These are phyloP conservation scores for Himalopsyche phryganea DNA, from an alignment of 1,140 invertebrate species.

Conservation along the genomic window DNA sequence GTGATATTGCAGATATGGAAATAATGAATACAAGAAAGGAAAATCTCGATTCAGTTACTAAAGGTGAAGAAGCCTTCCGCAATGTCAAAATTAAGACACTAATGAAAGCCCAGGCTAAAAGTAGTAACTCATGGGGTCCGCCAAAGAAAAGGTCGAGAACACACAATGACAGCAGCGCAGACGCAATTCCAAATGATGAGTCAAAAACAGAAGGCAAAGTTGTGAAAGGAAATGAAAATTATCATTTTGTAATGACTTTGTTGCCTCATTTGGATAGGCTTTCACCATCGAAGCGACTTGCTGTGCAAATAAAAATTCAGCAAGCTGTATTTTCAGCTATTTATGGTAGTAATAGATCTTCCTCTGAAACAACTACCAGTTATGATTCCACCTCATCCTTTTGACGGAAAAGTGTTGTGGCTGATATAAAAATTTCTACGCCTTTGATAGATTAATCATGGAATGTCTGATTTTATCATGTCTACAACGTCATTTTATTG, in stretches of 20 bases:
- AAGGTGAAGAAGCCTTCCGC: not conserved
- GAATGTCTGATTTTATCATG: no score
- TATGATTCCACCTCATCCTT: conserved; percentile 17
- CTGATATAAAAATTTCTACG: no score
- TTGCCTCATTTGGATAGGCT: conserved; percentile 14
- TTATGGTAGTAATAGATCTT: conserved; percentile 17
- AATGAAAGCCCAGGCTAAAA: conserved; percentile 13
- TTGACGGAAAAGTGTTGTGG: not conserved
- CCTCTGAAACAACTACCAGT: conserved; percentile 16
- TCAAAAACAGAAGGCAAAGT: conserved; percentile 2
- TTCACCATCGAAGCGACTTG: conserved; percentile 12
- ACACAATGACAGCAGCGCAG: not conserved
- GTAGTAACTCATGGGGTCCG: conserved; percentile 1
- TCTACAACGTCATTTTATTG: no score
- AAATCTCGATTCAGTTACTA: no score
- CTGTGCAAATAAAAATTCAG: conserved; percentile 18
- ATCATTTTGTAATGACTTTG: conserved; percentile 19
- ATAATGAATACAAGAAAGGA: no score
- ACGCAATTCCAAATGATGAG: not conserved
- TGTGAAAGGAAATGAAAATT: conserved; percentile 11
- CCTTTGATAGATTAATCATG: no score
- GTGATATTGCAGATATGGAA: not conserved
- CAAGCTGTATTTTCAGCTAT: conserved; percentile 18
- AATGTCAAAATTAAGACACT: conserved; percentile 12
- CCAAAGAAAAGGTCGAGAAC: conserved; percentile 10